Evolutionary conservation across 2,888 invertebrate species (phyloP), one percentile per base, ranked within the genome.

Genomic region (Drosophila fulvimacula): DNA sequence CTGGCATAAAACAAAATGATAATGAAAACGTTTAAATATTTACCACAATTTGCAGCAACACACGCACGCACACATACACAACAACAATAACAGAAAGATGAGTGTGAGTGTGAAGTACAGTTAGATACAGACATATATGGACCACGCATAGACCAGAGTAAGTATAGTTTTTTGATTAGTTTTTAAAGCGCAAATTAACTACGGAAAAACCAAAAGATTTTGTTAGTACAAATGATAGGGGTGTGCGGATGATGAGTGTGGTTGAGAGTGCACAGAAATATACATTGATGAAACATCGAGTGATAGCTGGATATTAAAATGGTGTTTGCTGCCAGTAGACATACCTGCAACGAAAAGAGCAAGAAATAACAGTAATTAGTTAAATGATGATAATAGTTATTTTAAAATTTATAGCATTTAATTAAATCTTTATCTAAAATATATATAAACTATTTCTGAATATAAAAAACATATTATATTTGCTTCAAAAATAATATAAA

Each of bases 1-100:
- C 67, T 67, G 70, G 64, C 77, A 74, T 61, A 41, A 62, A 75
- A 64, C 70, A 72, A 82, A 83, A 81, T 86, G 78, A 86, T 82
- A 88, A 85, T 83, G 82, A 77, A 83, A 76, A 83, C 80, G 85
- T 88, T 83, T 85, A 82, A 82, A 88, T 82, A 83, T 83, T 88
- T 88, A 85, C 85, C 83, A 72, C 74, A 83, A 69, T 83, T 76
- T 79, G 82, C 73, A 67, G 71, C 70, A 74, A 72, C 38, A 71
- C 15, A 69, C 63, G 67, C 17, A 70, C n/a, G 39, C 52, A 42
- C 48, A 56, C 46, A 67, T 49, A 56, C 17, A 66, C 44, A 61
- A 60, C 66, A 30, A 69, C 66, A 72, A 69, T 27, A 62, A 44
- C 24, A 57, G 42, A 70, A 39, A 70, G 24, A 49, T 64, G 42